Percentiles rank a stretch among this genome's conserved stretches.
phyloP scores from a whole-genome alignment of 2,797 vertebrate species.

The Mus spretus region DNA sequence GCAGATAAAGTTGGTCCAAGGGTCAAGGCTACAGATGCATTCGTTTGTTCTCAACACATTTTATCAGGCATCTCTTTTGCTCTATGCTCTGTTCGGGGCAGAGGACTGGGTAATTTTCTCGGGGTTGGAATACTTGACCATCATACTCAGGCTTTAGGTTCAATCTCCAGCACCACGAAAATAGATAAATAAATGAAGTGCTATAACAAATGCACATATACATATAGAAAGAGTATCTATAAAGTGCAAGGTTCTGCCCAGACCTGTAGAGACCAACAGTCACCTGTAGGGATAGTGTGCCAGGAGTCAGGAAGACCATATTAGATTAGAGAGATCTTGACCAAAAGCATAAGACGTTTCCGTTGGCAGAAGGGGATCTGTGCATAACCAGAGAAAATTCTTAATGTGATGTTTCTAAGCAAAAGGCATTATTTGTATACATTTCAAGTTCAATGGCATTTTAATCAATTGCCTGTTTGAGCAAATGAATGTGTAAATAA shows the following conservation, averaged over 20 bases:
- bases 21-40: background rate
- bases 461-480: background rate
- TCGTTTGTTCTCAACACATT: background rate
- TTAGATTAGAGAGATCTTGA: constrained; percentile 1
- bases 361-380: background rate
- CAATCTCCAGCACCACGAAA: background rate
- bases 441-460: constrained; percentile 1
- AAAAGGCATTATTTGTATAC: background rate
- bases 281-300: background rate
- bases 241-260: background rate
- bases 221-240: background rate
- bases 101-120: background rate
- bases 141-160: background rate
- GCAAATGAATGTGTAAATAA: background rate
- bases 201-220: background rate
- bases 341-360: background rate
- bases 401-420: constrained; percentile 4
- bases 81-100: background rate
- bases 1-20: background rate
- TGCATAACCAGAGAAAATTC: constrained; percentile 12
- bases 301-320: background rate
- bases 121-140: background rate
- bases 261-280: background rate
- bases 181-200: background rate
- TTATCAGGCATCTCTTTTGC: background rate